Base-by-base conservation (phyloP, 1,140 invertebrate species). In the Achroia grisella region DNA sequence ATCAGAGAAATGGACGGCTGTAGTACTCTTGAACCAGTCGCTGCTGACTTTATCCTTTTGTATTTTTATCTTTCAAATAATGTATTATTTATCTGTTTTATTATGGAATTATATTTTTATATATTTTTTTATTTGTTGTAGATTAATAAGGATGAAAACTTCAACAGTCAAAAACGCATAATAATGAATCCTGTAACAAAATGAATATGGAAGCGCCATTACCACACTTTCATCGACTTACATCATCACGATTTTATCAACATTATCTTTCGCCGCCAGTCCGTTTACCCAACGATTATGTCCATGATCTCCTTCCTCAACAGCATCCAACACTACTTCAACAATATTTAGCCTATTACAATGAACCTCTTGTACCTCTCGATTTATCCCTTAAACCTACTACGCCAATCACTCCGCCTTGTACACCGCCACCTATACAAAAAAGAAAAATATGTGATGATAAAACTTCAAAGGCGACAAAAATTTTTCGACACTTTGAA, bases 391-490 rank as follows among this genome's bases (percentile, higher is more conserved):
- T 89, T 4, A 87, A 89, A 51, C 64, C 81, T 27, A 78, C 77
- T 9, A 78, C 80, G 48, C 87, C 89, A 35, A 89, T 90, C 39
- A 90, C 89, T 13, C 89, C 89, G 11, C 89, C 89, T n/a, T 89
- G 88, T 43, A 90, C 89, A 10, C 89, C 89, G 5, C 89, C 89
- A 28, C 88, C 88, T 2, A 56, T 71, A 0, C 73, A 86, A 45
- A 89, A 88, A 72, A 71, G 86, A 53, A 80, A 85, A 69, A 54
- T 65, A 48, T 32, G 50, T 10, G 81, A 86, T 33, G 79, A 86
- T 41, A 88, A 88, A 71, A 67, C 77, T 39, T 56, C 74, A 34
- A 87, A 86, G 76, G 66, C 79, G 34, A 74, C 78, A 28, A 87
- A 88, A 68, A 75, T 79, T 62, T 74, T 82, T 44, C 49, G 80